Conservation (phyloP, 1,140 invertebrate species). For the Gonatopus flavifemur region DNA sequence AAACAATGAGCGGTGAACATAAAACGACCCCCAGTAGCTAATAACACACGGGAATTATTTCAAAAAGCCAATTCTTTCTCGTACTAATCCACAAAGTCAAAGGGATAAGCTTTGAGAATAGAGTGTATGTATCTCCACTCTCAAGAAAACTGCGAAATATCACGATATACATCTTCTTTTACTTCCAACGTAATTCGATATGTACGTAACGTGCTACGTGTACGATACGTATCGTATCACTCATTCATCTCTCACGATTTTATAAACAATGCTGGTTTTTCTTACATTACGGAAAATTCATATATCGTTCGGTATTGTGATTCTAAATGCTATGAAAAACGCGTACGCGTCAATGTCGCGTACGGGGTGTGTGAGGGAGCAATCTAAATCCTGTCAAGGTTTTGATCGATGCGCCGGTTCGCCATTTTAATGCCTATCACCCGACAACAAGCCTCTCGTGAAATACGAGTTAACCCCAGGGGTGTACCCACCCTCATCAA, state of each 20-base stretch:
- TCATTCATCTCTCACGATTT: too few species aligned
- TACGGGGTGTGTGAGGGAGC: constrained; percentile 22
- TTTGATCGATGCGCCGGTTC: constrained; percentile 55
- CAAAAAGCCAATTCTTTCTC: constrained; percentile 55
- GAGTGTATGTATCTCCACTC: too few species aligned
- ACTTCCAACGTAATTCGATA: constrained; percentile 2
- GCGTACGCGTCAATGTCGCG: constrained; percentile 9
- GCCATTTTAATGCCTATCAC: constrained; percentile 56
- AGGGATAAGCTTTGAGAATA: constrained; percentile 39
- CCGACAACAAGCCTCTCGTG: constrained; percentile 48
- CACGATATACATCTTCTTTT: constrained; percentile 30
- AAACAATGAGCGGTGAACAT: constrained; percentile 56
- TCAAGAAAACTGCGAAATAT: constrained; percentile 33
- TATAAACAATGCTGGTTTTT: too few species aligned
- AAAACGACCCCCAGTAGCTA: constrained; percentile 57
- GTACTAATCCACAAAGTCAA: constrained; percentile 49
- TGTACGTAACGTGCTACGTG: too few species aligned
- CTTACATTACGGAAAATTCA: too few species aligned
- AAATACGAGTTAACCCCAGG: constrained; percentile 51
- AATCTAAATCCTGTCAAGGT: constrained; percentile 58
- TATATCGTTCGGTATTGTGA: too few species aligned
- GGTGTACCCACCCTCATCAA: constrained; percentile 48
- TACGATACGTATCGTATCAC: background rate
- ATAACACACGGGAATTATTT: constrained; percentile 58
- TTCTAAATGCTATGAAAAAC: too few species aligned